These are phyloP conservation scores for Caerostris darwini DNA, from an alignment of 1,140 invertebrate genomes.

Conservation along the genomic window DNA sequence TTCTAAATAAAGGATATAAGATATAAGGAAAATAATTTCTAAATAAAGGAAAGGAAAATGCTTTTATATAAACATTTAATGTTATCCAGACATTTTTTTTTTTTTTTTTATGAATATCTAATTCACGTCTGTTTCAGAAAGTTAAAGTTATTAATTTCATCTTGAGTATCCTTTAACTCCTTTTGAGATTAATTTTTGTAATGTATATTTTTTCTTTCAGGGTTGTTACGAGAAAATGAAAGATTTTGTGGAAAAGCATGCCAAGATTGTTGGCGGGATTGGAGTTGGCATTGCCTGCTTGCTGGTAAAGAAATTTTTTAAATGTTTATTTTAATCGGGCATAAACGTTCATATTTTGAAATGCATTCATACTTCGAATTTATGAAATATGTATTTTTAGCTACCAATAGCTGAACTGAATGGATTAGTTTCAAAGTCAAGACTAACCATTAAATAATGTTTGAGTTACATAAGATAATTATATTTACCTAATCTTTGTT, in stretches of 20 bases:
- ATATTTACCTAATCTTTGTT: too few relatives aligned
- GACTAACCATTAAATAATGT: background rate
- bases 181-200: too few relatives aligned
- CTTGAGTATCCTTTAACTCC: too few relatives aligned
- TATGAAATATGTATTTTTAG: background rate
- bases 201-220: slow-evolving; percentile 67
- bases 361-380: background rate
- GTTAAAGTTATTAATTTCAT: too few relatives aligned
- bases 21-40: too few relatives aligned
- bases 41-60: too few relatives aligned
- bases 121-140: too few relatives aligned
- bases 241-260: slow-evolving; percentile 88
- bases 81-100: too few relatives aligned
- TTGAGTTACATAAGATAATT: background rate
- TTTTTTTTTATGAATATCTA: too few relatives aligned
- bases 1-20: too few relatives aligned
- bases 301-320: slow-evolving; percentile 85
- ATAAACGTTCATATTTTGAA: background rate
- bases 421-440: background rate
- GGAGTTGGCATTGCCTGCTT: slow-evolving; percentile 90
- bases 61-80: too few relatives aligned
- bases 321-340: background rate
- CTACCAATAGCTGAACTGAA: background rate
- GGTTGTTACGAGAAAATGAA: slow-evolving; percentile 89
- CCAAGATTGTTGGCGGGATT: slow-evolving; percentile 89